phyloP scores from a whole-genome alignment of 2,888 invertebrate genomes.

The Drosophila kokeensis region DNA sequence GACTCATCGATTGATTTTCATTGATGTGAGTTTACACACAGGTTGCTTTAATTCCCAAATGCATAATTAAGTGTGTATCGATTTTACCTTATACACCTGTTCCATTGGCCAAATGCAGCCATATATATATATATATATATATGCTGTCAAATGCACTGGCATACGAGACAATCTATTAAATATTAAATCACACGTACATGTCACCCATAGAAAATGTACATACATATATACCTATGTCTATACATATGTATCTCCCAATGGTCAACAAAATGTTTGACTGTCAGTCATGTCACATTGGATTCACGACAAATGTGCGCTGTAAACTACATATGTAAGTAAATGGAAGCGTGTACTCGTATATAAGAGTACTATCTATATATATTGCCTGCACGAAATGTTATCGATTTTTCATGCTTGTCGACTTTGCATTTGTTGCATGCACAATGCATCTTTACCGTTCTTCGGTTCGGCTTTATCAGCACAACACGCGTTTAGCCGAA shows the following conservation, averaged over 20 bases:
- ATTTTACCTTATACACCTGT: slow-evolving; percentile 48
- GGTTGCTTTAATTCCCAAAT: slow-evolving; percentile 56
- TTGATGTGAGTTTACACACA: slow-evolving; percentile 20
- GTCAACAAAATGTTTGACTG: slow-evolving; percentile 48
- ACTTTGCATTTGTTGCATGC: slow-evolving; percentile 43
- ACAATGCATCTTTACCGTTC: slow-evolving; percentile 26
- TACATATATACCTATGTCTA: neutral
- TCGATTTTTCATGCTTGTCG: slow-evolving; percentile 61
- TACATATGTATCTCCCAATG: slow-evolving; percentile 24
- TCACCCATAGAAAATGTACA: neutral
- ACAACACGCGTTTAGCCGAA: slow-evolving; percentile 27
- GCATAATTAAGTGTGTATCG: slow-evolving; percentile 63
- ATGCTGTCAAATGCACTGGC: slow-evolving; percentile 54
- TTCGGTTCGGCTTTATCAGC: slow-evolving; percentile 40
- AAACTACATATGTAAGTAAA: slow-evolving; percentile 45
- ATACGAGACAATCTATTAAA: slow-evolving; percentile 35
- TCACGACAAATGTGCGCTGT: slow-evolving; percentile 63
- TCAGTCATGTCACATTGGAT: slow-evolving; percentile 52
- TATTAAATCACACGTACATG: slow-evolving; percentile 49
- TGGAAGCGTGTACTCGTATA: slow-evolving; percentile 4
- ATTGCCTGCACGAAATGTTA: slow-evolving; percentile 48
- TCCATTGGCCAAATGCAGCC: slow-evolving; percentile 47
- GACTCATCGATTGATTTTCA: slow-evolving; percentile 41
- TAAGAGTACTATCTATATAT: slow-evolving; percentile 36
- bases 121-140: slow-evolving; percentile 14